Base-by-base conservation (phyloP, 2,888 invertebrate species). In the Lycophotia porphyrea region DNA sequence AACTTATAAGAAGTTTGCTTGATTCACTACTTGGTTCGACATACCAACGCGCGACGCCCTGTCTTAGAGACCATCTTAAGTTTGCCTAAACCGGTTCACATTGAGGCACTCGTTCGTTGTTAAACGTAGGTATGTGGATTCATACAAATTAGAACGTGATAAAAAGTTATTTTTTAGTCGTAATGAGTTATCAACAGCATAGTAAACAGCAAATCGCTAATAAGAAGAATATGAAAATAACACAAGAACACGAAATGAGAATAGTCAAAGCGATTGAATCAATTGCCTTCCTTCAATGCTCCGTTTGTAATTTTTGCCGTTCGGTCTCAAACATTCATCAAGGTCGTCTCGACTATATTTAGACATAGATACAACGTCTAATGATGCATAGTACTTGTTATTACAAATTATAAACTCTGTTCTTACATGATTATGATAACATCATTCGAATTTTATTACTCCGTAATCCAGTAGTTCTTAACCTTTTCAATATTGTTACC, bases 321-420 rank as follows among this genome's bases (percentile, higher is more conserved):
- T 71, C 80, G 84, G 67, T 82, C 80, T 77, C 82, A 81, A 75
- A 64, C 63, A 73, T 73, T 52, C 34, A 47, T 70, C 88, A 88
- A 88, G 88, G 87, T 77, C 74, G 86, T 84, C 84, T 87, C 79
- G 80, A 74, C 76, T 87, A 85, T 80, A 75, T 82, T 81, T 86
- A 85, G 76, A 63, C 71, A 74, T 69, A 74, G 44, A 82, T 69
- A 81, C 60, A 76, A 76, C 67, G 72, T 70, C 61, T 78, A 76
- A 67, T 74, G 69, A 78, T 78, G 74, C 71, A 71, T 64, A 61
- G 61, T 61, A 80, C 47, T 70, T 63, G 61, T 71, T 65, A 68
- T n/a, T 75, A 71, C 15, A 68, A 68, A 80, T 44, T 44, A 58
- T n/a, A 27, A 81, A 63, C 44, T 52, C n/a, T 24, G 36, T 60